Evolutionary conservation across 1,140 invertebrate species (phyloP), one percentile per base, ranked within the genome.

Genomic region (Trachymyrmex cornetzi): DNA sequence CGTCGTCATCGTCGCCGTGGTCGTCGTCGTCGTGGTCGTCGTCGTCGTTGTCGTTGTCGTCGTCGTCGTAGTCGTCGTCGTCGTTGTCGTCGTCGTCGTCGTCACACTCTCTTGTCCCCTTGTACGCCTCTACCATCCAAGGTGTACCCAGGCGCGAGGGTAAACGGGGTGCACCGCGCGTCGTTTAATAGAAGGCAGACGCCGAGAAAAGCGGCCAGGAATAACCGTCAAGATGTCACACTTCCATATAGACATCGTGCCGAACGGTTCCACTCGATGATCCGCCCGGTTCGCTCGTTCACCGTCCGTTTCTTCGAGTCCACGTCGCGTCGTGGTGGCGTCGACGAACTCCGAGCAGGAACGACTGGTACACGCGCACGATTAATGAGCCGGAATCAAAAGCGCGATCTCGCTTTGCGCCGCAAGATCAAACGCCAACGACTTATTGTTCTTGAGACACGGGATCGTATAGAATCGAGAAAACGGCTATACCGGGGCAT

Each of bases 141-240:
- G 91, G 90, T 90, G 91, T 86, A 90, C 50, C 71, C 38, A 67
- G 86, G 48, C 77, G 63, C 50, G 91, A 67, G 75, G 86, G 74
- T 92, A 90, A 80, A 85, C 91, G 90, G 81, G 63, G 57, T 69
- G 53, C 86, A 50, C 75, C 66, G 77, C 53, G 79, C 84, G 82
- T 67, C 59, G 82, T 91, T 92, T 94, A 92, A 94, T 92, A 93
- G 91, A 94, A 91, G 93, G 92, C 93, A 93, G 93, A 92, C 84
- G 89, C 44, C 79, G 77, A 69, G 77, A 81, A 59, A 79, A 91
- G 91, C 88, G 86, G 93, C 94, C 94, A 94, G 94, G 94, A 95
- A 95, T 95, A 95, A 95, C 94, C 94, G 91, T 94, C 94, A 93
- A 94, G 94, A 94, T 94, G 94, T 95, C 94, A 95, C 94, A 95